Evolutionary conservation across 2,888 invertebrate species (phyloP).

Genomic region (Calameuta pallipes): DNA sequence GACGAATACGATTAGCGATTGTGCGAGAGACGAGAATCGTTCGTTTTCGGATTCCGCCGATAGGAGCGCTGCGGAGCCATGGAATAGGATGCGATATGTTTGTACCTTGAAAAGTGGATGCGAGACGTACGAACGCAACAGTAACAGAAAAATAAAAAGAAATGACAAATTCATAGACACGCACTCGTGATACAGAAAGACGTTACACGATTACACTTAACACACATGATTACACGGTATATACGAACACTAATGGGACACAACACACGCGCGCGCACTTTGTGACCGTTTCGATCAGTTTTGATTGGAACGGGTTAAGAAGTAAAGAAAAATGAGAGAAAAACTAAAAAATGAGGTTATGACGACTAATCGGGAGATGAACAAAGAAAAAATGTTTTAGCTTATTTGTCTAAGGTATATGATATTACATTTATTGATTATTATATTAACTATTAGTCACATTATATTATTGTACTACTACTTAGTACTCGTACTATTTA

Average conservation of each 20-base stretch:
- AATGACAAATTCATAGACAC: conserved; percentile 6
- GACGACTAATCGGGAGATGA: background rate
- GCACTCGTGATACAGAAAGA: conserved; percentile 15
- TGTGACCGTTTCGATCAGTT: background rate
- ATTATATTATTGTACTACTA: conserved; percentile 54
- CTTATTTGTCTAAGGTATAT: conserved; percentile 51
- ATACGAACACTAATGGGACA: background rate
- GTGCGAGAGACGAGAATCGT: background rate
- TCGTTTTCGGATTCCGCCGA: background rate
- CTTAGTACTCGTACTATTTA: conserved; percentile 24
- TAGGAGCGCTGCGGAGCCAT: background rate
- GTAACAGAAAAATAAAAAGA: conserved; percentile 7
- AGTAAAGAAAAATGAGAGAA: conserved; percentile 12
- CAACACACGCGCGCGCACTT: background rate
- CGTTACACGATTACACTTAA: background rate
- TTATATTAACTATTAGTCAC: conserved; percentile 57
- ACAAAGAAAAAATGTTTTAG: conserved; percentile 34
- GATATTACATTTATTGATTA: conserved; percentile 58
- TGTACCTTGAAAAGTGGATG: background rate
- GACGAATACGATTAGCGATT: conserved; percentile 3
- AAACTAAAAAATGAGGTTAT: background rate
- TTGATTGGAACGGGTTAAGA: conserved; percentile 11
- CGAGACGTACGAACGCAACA: conserved; percentile 17
- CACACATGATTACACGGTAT: background rate
- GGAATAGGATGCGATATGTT: background rate